Evolutionary conservation across 2,113 vertebrate species (phyloP).

Genomic region (Pterophyllum scalare): DNA sequence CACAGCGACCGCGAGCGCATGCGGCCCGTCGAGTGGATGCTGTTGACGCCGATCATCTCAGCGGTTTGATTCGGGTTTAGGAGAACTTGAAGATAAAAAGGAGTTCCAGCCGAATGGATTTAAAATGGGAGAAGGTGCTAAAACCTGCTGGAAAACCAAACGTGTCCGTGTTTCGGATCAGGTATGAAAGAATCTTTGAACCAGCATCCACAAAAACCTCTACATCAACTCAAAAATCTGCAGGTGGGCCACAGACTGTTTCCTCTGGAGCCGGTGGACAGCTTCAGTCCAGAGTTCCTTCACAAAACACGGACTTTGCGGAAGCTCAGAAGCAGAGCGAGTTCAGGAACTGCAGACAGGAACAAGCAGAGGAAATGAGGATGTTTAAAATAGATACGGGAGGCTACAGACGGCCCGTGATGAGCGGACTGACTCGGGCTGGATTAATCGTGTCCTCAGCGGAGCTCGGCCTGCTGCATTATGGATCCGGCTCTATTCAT

Average conservation of each 20-base stretch:
- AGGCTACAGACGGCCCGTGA: neutral
- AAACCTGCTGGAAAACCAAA: no score
- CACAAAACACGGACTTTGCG: no score
- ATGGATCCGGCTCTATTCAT: constrained; percentile 67
- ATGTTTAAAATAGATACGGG: neutral
- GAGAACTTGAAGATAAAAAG: neutral
- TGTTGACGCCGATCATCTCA: constrained; percentile 94
- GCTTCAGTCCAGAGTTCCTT: neutral
- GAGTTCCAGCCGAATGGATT: no score
- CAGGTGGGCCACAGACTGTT: no score
- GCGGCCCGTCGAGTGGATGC: constrained; percentile 91
- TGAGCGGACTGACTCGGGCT: neutral
- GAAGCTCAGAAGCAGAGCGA: no score
- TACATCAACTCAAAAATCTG: no score
- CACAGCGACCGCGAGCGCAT: constrained; percentile 92
- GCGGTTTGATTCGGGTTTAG: neutral
- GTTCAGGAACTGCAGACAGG: neutral
- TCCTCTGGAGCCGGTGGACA: no score
- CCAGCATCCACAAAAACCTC: neutral
- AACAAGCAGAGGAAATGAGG: neutral
- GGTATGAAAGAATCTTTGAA: neutral
- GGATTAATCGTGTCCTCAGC: constrained; percentile 15
- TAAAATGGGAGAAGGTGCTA: no score
- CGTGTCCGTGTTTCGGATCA: no score
- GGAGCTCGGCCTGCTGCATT: constrained; percentile 55